phyloP scores from a whole-genome alignment of 2,888 invertebrate species.

The Meteorus colon region DNA sequence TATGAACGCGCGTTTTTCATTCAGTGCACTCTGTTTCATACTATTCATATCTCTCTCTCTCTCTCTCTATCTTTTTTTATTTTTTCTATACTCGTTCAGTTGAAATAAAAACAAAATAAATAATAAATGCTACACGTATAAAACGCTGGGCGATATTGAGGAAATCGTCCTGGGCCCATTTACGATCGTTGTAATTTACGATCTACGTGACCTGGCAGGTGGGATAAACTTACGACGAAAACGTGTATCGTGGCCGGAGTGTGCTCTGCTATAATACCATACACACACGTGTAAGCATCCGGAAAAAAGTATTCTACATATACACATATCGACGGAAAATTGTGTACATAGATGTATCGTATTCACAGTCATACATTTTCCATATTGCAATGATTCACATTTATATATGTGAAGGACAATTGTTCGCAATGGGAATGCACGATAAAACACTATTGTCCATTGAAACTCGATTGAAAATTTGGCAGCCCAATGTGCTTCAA shows the following conservation, averaged over 20 bases:
- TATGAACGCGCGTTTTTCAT: neutral
- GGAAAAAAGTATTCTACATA: neutral
- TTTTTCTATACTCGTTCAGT: slow-evolving; percentile 4
- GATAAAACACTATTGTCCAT: no score
- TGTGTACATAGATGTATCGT: neutral
- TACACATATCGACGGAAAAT: neutral
- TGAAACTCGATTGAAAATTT: no score
- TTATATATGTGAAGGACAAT: no score
- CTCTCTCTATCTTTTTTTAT: neutral
- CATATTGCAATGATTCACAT: no score
- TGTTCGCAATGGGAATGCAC: no score
- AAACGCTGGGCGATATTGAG: slow-evolving; percentile 50
- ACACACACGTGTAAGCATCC: neutral
- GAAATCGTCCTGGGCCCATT: slow-evolving; percentile 57
- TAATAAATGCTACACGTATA: slow-evolving; percentile 37
- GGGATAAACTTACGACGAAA: slow-evolving; percentile 45
- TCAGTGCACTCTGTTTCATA: neutral
- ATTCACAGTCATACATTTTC: neutral
- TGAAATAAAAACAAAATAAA: slow-evolving; percentile 33
- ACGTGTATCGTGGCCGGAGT: slow-evolving; percentile 30
- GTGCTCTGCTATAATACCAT: slow-evolving; percentile 1
- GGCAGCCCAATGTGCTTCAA: no score
- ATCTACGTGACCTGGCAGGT: slow-evolving; percentile 54
- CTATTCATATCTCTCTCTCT: neutral
- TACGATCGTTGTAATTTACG: slow-evolving; percentile 57